Conservation (phyloP, 2,888 invertebrate species). For the Trichogramma dendrolimi region DNA sequence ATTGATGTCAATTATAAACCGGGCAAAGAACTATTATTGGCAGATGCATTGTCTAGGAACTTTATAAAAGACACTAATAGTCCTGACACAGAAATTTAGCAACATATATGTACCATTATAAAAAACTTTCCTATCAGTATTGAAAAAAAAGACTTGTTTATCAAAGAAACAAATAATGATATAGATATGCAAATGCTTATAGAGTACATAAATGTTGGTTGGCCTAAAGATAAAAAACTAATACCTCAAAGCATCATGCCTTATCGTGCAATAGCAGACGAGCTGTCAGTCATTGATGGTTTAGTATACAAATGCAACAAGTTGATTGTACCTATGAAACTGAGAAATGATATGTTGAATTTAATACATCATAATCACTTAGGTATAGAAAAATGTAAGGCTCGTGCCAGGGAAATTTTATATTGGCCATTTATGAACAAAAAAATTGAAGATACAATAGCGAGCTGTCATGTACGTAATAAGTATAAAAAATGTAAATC, state of each 20-base stretch:
- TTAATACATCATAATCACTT: conserved; percentile 35
- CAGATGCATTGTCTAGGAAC: conserved; percentile 40
- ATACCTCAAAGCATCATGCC: conserved; percentile 1
- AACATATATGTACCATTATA: conserved; percentile 20
- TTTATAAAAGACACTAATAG: conserved; percentile 4
- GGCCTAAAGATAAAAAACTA: conserved; percentile 10
- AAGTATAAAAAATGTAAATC: conserved; percentile 19
- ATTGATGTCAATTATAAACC: conserved; percentile 32
- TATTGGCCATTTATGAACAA: conserved; percentile 35
- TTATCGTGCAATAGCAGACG: conserved; percentile 14
- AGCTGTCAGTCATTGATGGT: conserved; percentile 23
- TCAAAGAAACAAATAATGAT: conserved; percentile 26
- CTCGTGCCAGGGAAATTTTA: conserved; percentile 30
- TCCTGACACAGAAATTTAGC: conserved; percentile 10
- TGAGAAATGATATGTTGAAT: conserved; percentile 30
- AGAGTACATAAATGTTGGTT: conserved; percentile 26
- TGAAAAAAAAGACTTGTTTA: conserved; percentile 8
- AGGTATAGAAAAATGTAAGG: conserved; percentile 33
- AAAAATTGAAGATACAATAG: conserved; percentile 31
- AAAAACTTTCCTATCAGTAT: conserved; percentile 20
- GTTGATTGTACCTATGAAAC: conserved; percentile 28
- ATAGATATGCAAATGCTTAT: conserved; percentile 29
- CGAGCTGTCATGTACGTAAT: conserved; percentile 28
- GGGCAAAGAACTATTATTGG: conserved; percentile 37
- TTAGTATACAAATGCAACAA: conserved; percentile 28